Percentiles rank a stretch among this genome's conserved stretches.
Conservation (phyloP, 2,113 vertebrate genomes). For the Chamaea fasciata region DNA sequence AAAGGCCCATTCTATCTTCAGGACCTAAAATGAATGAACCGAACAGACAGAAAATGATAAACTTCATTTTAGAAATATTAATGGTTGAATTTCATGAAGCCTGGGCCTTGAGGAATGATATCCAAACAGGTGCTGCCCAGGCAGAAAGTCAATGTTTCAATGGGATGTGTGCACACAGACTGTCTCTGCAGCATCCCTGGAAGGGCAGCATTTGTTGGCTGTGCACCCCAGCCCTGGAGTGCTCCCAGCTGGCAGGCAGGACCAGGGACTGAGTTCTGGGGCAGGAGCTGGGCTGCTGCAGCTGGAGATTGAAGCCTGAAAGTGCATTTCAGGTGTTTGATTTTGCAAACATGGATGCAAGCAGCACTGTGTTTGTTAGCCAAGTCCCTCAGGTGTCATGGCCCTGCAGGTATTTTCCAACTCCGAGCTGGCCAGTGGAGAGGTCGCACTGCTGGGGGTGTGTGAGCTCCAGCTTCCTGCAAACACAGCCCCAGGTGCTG, state of each 20-base stretch:
- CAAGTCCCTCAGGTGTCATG: neutral
- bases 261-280: neutral
- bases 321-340: neutral
- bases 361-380: neutral
- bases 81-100: neutral
- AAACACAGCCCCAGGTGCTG: neutral
- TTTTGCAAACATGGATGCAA: neutral
- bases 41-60: neutral
- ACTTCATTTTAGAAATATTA: neutral
- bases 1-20: neutral
- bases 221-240: neutral
- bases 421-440: neutral
- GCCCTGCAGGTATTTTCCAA: neutral
- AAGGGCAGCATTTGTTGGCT: neutral
- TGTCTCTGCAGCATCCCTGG: neutral
- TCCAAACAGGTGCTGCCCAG: neutral
- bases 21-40: neutral
- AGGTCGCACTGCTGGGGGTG: neutral
- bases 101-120: neutral
- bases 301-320: neutral
- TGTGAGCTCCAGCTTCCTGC: neutral
- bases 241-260: neutral
- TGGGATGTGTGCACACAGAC: neutral
- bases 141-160: neutral
- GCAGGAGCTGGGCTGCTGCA: neutral